Base-by-base conservation (phyloP, 2,797 vertebrate genomes). In the Acropternis orthonyx region DNA sequence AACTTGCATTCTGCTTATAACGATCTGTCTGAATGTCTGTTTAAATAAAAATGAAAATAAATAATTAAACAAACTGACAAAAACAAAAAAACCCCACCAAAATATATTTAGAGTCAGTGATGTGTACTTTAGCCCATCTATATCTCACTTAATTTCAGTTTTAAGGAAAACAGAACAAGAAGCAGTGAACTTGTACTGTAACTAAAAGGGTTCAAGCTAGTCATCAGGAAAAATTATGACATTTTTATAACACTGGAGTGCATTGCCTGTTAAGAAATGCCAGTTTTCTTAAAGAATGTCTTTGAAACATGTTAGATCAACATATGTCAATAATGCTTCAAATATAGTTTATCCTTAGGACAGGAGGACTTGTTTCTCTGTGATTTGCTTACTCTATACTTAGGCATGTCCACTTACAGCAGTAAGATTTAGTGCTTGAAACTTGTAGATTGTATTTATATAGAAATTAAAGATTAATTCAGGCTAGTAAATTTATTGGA, bases 391-490 rank as follows among this genome's bases (percentile, higher is more conserved):
- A 8, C 9, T 41, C 79, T 66, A 11, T 75, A 37, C 16, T 69
- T 23, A 9, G 34, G 8, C 14, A 62, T 27, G 77, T 55, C 12
- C 5, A n/a, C n/a, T n/a, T 83, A 30, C n/a, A 46, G 18, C n/a
- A 84, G 15, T 48, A 83, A 90, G 20, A 48, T 15, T 37, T 72
- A 23, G 10, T 71, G 14, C 43, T 83, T 83, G 14, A 83, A 86
- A 74, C 8, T 36, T 5, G 7, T 51, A 55, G 36, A 44, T 32
- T 41, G 4, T 34, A 30, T 63, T 54, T 2, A 41, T 0, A 0
- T 41, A 75, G 13, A 56, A 51, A 67, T 63, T 56, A n/a, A 73
- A 48, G 30, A 67, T 22, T 68, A 28, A 66, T 78, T 90, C 32
- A 56, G 30, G 6, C 4, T 49, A 23, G 12, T 88, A 76, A 71